Base-by-base conservation (phyloP, 2,888 invertebrate species). In the Ectropis crepuscularia region DNA sequence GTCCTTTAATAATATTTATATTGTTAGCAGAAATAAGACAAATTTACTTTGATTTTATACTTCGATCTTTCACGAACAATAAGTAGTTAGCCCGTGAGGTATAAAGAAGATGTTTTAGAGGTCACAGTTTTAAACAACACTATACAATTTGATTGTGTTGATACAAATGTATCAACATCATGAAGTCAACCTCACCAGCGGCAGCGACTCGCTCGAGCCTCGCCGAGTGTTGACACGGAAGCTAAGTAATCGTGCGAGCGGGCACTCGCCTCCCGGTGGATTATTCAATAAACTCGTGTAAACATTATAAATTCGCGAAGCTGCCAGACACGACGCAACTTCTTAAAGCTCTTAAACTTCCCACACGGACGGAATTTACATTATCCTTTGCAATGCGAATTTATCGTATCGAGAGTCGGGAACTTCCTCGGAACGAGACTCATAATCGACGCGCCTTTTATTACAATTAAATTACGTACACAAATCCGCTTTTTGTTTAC, bases 261-360 rank as follows among this genome's bases (percentile, higher is more conserved):
- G 54, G 55, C 57, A 53, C 65, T 57, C 61, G 61, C 71, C 73
- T 6, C 36, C 53, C 49, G 71, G 74, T 70, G 70, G 75, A 77
- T 81, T 80, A 82, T 82, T 80, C 77, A 81, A 81, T 81, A 78
- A 78, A 79, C 73, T 69, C 71, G 65, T 74, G 77, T 77, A 77
- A 79, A 78, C 80, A 80, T 81, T 75, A 78, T 73, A 78, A 74
- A 79, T 75, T 79, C 74, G 67, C 55, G 57, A 53, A 47, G 45
- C 60, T 47, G 37, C 37, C 75, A 79, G 76, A 74, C 71, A 58
- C 43, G 64, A 63, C 53, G 60, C 61, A 78, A 77, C 74, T 78
- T 57, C 49, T 41, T 45, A 46, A 63, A 48, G 45, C 46, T 47
- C 46, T 51, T 39, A 63, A 63, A 54, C 48, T 63, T 58, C 53